phyloP scores from a whole-genome alignment of 1,140 invertebrate species.

The Drosophila hydei region DNA sequence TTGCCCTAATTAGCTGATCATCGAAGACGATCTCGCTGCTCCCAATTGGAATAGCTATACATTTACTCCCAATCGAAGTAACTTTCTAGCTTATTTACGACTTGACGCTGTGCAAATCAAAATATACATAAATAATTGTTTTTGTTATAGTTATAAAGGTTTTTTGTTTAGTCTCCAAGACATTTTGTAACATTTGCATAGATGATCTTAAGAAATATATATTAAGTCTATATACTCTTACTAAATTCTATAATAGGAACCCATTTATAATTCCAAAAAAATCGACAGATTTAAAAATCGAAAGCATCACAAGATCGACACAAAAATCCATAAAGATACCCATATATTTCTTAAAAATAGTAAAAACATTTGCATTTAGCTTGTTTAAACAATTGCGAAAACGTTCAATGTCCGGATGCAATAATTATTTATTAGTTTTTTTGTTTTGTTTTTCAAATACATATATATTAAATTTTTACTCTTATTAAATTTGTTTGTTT shows the following conservation, averaged over 20 bases:
- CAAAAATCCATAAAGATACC: too few species aligned
- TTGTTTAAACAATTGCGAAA: slow-evolving; percentile 11
- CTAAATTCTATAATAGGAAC: too few species aligned
- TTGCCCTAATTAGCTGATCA: slow-evolving; percentile 63
- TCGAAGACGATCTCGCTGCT: background rate
- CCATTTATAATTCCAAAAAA: too few species aligned
- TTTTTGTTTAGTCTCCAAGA: slow-evolving; percentile 52
- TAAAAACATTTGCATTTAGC: too few species aligned
- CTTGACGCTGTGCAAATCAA: slow-evolving; percentile 20
- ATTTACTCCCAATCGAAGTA: background rate
- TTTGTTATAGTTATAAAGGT: slow-evolving; percentile 33
- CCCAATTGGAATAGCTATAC: background rate
- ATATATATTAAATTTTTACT: slow-evolving; percentile 48
- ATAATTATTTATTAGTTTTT: slow-evolving; percentile 34
- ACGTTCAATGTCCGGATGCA: slow-evolving; percentile 20
- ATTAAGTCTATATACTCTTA: slow-evolving; percentile 26
- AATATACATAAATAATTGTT: slow-evolving; percentile 27
- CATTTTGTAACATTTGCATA: slow-evolving; percentile 49
- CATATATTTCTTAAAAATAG: too few species aligned
- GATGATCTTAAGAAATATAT: slow-evolving; percentile 39
- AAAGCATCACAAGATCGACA: too few species aligned
- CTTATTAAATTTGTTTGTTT: slow-evolving; percentile 33
- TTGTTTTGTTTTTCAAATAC: slow-evolving; percentile 46
- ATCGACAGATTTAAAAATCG: too few species aligned
- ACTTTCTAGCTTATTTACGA: too few species aligned